Conservation (phyloP, 1,140 invertebrate genomes). For the Thaumatotibia leucotreta region DNA sequence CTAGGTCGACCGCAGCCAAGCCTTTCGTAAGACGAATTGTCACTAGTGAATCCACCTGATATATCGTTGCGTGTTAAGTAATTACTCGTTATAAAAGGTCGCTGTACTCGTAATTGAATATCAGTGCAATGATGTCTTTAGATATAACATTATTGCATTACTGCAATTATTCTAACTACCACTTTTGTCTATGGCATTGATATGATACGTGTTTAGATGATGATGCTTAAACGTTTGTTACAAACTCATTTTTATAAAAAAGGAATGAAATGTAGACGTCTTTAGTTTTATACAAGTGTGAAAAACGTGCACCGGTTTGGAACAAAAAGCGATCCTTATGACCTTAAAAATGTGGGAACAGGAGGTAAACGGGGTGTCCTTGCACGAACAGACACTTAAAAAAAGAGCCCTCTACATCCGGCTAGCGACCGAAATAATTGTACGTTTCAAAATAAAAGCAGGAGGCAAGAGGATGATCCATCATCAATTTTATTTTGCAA, state of each 20-base stretch:
- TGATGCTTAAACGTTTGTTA: not conserved
- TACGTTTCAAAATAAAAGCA: conserved; percentile 19
- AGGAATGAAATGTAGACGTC: not conserved
- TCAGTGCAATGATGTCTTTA: conserved; percentile 9
- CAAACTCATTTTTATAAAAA: not conserved
- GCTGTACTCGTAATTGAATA: conserved; percentile 3
- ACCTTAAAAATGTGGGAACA: conserved; percentile 50
- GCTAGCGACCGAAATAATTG: conserved; percentile 12
- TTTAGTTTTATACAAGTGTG: not conserved
- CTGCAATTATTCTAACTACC: not conserved
- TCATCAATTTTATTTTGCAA: conserved; percentile 5
- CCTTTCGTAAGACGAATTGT: conserved; percentile 34
- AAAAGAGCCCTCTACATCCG: conserved; percentile 46
- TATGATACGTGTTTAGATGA: not conserved
- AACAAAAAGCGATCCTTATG: conserved; percentile 21
- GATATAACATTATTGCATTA: conserved; percentile 14
- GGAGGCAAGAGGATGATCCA: not conserved
- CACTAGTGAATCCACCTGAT: conserved; percentile 34
- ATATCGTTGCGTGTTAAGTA: conserved; percentile 38
- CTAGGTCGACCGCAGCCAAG: conserved; percentile 11
- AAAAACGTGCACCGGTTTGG: not conserved
- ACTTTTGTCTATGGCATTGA: not conserved
- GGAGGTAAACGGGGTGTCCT: conserved; percentile 41
- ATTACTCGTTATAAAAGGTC: conserved; percentile 41
- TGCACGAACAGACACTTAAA: conserved; percentile 37